phyloP scores from a whole-genome alignment of 2,888 invertebrate genomes.

The Chloromyia formosa region DNA sequence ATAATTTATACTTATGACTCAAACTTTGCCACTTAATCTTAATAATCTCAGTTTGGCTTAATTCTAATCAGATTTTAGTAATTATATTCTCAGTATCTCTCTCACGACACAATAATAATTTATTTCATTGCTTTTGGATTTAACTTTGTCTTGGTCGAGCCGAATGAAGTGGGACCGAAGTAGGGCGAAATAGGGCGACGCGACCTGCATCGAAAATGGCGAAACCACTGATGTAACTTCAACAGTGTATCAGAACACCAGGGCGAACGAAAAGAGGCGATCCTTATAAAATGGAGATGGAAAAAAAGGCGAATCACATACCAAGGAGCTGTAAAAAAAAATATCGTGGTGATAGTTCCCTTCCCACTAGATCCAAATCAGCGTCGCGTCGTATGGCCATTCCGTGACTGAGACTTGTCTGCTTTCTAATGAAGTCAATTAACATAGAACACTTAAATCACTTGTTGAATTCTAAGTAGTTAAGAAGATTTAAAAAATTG shows the following conservation, averaged over 20 bases:
- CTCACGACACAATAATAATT: slow-evolving; percentile 11
- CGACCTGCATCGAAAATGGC: not conserved
- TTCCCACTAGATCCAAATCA: not conserved
- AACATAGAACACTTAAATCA: slow-evolving; percentile 5
- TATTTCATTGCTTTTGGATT: slow-evolving; percentile 25
- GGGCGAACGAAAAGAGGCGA: too few relatives aligned
- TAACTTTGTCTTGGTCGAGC: slow-evolving; percentile 11
- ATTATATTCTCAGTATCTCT: slow-evolving; percentile 14
- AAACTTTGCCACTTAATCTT: slow-evolving; percentile 35
- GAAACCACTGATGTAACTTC: not conserved
- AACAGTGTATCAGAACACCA: too few relatives aligned
- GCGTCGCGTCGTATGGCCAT: not conserved
- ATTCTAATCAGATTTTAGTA: slow-evolving; percentile 33
- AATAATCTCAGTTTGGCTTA: slow-evolving; percentile 28
- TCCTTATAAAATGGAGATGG: not conserved
- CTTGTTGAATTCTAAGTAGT: slow-evolving; percentile 32
- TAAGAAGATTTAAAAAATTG: not conserved
- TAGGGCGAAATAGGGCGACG: not conserved
- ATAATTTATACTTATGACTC: slow-evolving; percentile 30
- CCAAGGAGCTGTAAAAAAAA: not conserved
- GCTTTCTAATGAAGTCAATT: slow-evolving; percentile 25
- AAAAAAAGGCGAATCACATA: not conserved
- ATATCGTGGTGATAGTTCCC: not conserved
- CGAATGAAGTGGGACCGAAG: not conserved
- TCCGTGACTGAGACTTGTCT: slow-evolving; percentile 1